Conservation (phyloP, 2,797 vertebrate genomes). For the Trachurus trachurus region DNA sequence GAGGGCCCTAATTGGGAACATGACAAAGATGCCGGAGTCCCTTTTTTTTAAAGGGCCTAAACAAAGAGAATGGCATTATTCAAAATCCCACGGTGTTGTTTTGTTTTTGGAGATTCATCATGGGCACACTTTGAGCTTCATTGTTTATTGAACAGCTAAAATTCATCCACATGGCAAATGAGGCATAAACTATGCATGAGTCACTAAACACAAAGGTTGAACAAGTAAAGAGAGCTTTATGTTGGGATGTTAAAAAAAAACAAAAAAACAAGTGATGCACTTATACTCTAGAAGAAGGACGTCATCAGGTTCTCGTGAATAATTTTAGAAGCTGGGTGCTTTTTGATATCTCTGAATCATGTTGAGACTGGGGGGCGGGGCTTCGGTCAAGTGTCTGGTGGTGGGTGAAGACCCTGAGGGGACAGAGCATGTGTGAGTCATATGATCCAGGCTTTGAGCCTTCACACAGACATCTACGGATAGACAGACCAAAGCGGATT, state of each 20-base stretch:
- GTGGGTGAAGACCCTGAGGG: slow-evolving; percentile 66
- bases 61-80: slow-evolving; percentile 60
- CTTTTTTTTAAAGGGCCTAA: slow-evolving; percentile 40
- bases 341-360: slow-evolving; percentile 50
- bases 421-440: slow-evolving; percentile 73
- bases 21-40: slow-evolving; percentile 39
- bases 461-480: slow-evolving; percentile 44
- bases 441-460: slow-evolving; percentile 56
- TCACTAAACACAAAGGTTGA: slow-evolving; percentile 40
- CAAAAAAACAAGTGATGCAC: not conserved
- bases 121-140: slow-evolving; percentile 58
- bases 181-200: slow-evolving; percentile 58
- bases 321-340: slow-evolving; percentile 12
- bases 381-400: slow-evolving; percentile 67
- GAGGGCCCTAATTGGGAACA: slow-evolving; percentile 59
- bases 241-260: slow-evolving; percentile 19
- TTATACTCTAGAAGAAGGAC: not conserved
- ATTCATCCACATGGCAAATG: slow-evolving; percentile 58
- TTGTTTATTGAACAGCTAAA: slow-evolving; percentile 69
- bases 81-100: slow-evolving; percentile 38
- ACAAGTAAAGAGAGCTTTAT: slow-evolving; percentile 27
- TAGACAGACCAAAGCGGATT: slow-evolving; percentile 63
- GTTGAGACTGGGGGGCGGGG: slow-evolving; percentile 37
- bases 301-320: slow-evolving; percentile 19
- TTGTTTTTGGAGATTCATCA: slow-evolving; percentile 42